phyloP scores from a whole-genome alignment of 2,113 vertebrate genomes.

The Rhinolophus ferrumequinum region DNA sequence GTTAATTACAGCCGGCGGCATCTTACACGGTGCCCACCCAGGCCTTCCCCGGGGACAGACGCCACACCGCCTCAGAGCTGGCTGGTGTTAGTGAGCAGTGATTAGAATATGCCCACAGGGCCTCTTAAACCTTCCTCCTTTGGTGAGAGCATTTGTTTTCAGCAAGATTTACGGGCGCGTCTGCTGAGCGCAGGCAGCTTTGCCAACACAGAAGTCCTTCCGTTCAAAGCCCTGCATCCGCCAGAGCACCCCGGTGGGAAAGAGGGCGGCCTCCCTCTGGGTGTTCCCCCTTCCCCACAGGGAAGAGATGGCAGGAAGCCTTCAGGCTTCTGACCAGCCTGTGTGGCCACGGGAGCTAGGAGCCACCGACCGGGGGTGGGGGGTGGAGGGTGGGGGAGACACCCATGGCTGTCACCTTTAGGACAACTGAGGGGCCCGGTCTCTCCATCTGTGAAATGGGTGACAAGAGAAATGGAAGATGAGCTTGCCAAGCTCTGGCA shows the following conservation, averaged over 20 bases:
- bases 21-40: slow-evolving; percentile 66
- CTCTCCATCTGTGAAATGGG: neutral
- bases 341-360: neutral
- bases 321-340: neutral
- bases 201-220: slow-evolving; percentile 74
- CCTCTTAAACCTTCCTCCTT: slow-evolving; percentile 85
- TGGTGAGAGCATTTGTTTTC: slow-evolving; percentile 82
- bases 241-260: neutral
- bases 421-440: neutral
- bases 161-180: slow-evolving; percentile 84
- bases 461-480: neutral
- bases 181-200: slow-evolving; percentile 75
- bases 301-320: neutral
- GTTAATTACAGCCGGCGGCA: slow-evolving; percentile 85
- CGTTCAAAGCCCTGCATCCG: neutral
- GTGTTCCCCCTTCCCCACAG: neutral
- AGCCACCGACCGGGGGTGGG: neutral
- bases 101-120: slow-evolving; percentile 86
- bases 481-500: neutral
- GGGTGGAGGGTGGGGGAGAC: neutral
- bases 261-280: neutral
- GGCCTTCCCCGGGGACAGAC: slow-evolving; percentile 81
- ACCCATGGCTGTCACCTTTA: rapidly evolving
- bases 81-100: slow-evolving; percentile 83
- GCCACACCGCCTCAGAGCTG: slow-evolving; percentile 70